Percentiles rank a stretch among this genome's conserved stretches.
Conservation (phyloP, 1,140 invertebrate genomes). For the Drosophila aff. region DNA sequence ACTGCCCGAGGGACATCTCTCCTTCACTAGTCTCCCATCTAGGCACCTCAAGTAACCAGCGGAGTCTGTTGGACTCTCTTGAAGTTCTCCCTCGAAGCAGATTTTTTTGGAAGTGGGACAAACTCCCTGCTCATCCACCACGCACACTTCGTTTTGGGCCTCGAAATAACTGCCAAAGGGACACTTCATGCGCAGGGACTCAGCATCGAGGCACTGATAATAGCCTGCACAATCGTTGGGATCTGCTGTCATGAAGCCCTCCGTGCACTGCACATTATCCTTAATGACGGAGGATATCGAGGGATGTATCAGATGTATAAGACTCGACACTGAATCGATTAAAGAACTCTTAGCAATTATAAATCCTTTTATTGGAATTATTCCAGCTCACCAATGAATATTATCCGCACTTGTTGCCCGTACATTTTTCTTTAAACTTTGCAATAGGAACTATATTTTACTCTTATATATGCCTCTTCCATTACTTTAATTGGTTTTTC, state of each 20-base stretch:
- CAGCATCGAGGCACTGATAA: constrained; percentile 51
- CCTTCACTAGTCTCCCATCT: constrained; percentile 1
- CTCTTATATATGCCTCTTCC: constrained; percentile 49
- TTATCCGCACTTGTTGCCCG: constrained; percentile 6
- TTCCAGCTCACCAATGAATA: constrained; percentile 37
- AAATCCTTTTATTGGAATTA: not conserved
- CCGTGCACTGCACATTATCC: constrained; percentile 17
- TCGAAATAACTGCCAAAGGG: constrained; percentile 49
- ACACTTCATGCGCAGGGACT: constrained; percentile 25
- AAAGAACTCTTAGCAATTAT: not conserved
- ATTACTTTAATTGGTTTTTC: constrained; percentile 23
- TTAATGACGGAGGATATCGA: not conserved
- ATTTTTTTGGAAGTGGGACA: constrained; percentile 1
- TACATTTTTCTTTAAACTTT: constrained; percentile 34
- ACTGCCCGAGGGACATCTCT: constrained; percentile 15
- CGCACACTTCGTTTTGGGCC: constrained; percentile 40
- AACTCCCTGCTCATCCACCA: constrained; percentile 33
- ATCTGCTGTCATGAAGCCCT: constrained; percentile 41
- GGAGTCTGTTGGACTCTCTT: constrained; percentile 1
- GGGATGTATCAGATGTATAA: constrained; percentile 1
- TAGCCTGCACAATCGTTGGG: constrained; percentile 46
- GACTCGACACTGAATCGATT: constrained; percentile 13
- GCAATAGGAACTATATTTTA: not conserved
- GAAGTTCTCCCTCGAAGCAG: constrained; percentile 18
- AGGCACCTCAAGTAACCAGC: constrained; percentile 22